Evolutionary conservation across 2,888 invertebrate species (phyloP), one percentile per base, ranked within the genome.

Genomic region (Deilephila elpenor): DNA sequence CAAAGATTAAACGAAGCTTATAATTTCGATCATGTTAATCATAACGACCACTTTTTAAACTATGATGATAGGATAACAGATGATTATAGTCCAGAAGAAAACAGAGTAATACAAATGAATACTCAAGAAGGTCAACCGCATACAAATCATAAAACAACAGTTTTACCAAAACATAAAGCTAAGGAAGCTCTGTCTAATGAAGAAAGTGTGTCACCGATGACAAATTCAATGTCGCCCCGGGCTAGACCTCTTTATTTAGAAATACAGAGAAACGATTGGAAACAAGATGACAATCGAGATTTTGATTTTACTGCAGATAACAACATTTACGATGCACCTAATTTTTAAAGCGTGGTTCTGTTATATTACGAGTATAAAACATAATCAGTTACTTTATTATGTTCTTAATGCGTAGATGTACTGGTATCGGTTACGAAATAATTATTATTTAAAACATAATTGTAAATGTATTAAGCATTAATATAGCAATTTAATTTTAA

Each of bases 241-340:
- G 78, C 82, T 70, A 84, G 87, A 77, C 85, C 90, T 2, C 77
- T 83, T 32, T 91, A 91, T 80, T 84, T 91, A 74, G 88, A 91
- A 77, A 86, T 89, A 62, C 84, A 85, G 71, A 86, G 85, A 75
- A 86, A 80, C 73, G 83, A 88, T 32, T 88, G 86, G 84, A 87
- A 82, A 75, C 83, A 83, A 14, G 88, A 88, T 7, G 87, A 88
- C 3, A 79, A 79, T 71, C 75, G 80, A 29, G 87, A 90, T 62
- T 87, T 85, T 72, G 88, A 91, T 74, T 79, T 79, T 20, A 85
- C 83, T 64, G 77, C 83, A 44, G 82, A 85, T 76, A 82, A 80
- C 71, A 83, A 86, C 74, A 73, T 80, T 73, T 84, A 85, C 79
- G 85, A 84, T 77, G 76, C 78, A 29, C 76, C 78, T 14, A 70